These are phyloP conservation scores for Peromyscus nudipes DNA, from an alignment of 2,797 vertebrate species.

Conservation along the genomic window DNA sequence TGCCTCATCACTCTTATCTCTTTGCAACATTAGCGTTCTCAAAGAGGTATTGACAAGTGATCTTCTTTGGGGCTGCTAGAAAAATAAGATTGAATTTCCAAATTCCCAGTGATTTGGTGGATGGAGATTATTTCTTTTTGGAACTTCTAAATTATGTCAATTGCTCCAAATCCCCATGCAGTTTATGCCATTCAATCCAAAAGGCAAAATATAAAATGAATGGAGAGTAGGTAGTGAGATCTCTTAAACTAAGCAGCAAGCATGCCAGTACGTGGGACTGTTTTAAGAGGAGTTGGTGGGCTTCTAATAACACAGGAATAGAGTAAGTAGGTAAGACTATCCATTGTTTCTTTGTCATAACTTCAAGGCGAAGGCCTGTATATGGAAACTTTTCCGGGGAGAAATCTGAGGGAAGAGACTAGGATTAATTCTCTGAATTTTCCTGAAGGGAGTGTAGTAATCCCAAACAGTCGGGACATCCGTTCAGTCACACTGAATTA, in stretches of 20 bases:
- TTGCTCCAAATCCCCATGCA: constrained; percentile 14
- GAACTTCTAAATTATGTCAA: constrained; percentile 38
- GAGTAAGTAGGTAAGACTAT: neutral
- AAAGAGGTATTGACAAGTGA: constrained; percentile 29
- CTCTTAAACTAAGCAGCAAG: neutral
- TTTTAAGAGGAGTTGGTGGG: neutral
- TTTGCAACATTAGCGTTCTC: constrained; percentile 51
- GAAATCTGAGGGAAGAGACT: constrained; percentile 34
- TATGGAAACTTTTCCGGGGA: constrained; percentile 7
- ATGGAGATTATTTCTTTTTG: constrained; percentile 36
- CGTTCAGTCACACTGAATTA: neutral
- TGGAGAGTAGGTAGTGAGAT: neutral
- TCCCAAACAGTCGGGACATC: neutral
- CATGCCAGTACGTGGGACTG: neutral
- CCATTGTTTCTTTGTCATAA: neutral
- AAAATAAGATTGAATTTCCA: constrained; percentile 60
- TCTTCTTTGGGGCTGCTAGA: neutral
- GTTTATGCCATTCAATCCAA: constrained; percentile 31
- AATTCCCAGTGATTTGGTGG: constrained; percentile 47
- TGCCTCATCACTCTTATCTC: constrained; percentile 34
- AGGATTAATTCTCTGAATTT: constrained; percentile 60
- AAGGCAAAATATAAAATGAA: constrained; percentile 36
- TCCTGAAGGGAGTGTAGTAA: neutral
- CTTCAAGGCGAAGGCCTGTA: neutral
- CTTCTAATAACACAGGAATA: neutral